Conservation (phyloP, 2,888 invertebrate species). For the Trilocha varians region DNA sequence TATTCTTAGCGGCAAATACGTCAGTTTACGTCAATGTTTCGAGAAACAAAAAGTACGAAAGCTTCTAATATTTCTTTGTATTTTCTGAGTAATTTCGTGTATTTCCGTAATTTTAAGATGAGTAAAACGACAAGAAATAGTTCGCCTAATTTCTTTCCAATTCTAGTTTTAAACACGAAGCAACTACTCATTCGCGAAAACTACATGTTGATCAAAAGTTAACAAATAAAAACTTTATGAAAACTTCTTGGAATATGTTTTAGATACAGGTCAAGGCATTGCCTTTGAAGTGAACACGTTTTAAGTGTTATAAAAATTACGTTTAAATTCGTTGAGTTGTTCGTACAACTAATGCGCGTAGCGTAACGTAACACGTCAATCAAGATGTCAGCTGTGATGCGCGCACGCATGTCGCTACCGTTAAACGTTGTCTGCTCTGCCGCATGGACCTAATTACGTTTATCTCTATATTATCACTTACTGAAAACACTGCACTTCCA, state of each 20-base stretch:
- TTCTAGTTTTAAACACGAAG: too few relatives aligned
- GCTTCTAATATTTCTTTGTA: too few relatives aligned
- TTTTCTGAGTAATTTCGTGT: too few relatives aligned
- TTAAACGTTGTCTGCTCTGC: constrained; percentile 8
- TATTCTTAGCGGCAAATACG: neutral
- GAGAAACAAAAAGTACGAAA: neutral
- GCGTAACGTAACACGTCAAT: constrained; percentile 47
- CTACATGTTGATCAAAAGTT: neutral
- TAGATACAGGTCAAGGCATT: constrained; percentile 45
- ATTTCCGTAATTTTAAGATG: too few relatives aligned
- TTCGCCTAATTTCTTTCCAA: too few relatives aligned
- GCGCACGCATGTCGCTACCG: constrained; percentile 17
- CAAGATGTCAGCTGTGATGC: constrained; percentile 41
- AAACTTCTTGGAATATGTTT: neutral
- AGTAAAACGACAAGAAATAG: too few relatives aligned
- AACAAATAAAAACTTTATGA: neutral
- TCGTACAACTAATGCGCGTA: constrained; percentile 28
- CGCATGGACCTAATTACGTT: neutral
- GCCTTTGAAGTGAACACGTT: constrained; percentile 31
- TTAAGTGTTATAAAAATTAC: constrained; percentile 29
- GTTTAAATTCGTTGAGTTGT: constrained; percentile 18
- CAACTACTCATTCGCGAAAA: too few relatives aligned
- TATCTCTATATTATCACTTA: neutral
- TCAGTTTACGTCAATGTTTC: neutral
- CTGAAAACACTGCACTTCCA: too few relatives aligned